Percentiles rank a stretch among this genome's conserved stretches.
Conservation (phyloP, 2,888 invertebrate species). For the Metellina segmentata region DNA sequence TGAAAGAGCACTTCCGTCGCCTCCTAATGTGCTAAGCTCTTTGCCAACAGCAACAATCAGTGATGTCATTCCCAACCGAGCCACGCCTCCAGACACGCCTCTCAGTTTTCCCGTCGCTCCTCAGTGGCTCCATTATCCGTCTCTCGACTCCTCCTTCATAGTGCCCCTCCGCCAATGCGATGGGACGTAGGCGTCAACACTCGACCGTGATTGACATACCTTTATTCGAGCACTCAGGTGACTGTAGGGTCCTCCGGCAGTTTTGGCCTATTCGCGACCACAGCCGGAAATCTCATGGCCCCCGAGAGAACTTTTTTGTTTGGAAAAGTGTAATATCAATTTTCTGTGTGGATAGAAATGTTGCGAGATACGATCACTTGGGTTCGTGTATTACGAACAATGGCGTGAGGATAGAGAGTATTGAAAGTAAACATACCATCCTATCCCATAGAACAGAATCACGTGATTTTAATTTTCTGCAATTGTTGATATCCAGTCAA, state of each 20-base stretch:
- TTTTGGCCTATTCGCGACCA: slow-evolving; percentile 74
- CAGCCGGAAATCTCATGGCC: slow-evolving; percentile 44
- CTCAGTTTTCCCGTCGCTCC: neutral
- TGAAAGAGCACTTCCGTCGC: slow-evolving; percentile 44
- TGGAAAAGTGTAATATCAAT: neutral
- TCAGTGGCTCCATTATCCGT: slow-evolving; percentile 40
- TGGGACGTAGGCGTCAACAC: slow-evolving; percentile 20
- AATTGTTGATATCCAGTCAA: slow-evolving; percentile 27
- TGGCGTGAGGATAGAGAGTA: no score
- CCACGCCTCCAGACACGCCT: slow-evolving; percentile 42
- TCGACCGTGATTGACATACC: slow-evolving; percentile 41
- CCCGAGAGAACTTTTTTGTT: slow-evolving; percentile 37
- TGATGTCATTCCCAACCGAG: slow-evolving; percentile 7
- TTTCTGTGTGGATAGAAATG: neutral
- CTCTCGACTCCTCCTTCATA: slow-evolving; percentile 19
- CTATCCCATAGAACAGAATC: neutral
- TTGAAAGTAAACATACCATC: no score
- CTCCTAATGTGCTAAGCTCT: slow-evolving; percentile 63
- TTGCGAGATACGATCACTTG: no score
- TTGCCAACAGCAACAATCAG: slow-evolving; percentile 52
- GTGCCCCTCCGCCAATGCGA: slow-evolving; percentile 10
- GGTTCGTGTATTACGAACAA: no score
- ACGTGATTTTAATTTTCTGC: slow-evolving; percentile 38
- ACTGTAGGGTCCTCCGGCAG: slow-evolving; percentile 72
- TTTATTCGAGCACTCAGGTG: slow-evolving; percentile 64